Base-by-base conservation (phyloP, 2,113 vertebrate genomes). In the Callithrix jacchus region DNA sequence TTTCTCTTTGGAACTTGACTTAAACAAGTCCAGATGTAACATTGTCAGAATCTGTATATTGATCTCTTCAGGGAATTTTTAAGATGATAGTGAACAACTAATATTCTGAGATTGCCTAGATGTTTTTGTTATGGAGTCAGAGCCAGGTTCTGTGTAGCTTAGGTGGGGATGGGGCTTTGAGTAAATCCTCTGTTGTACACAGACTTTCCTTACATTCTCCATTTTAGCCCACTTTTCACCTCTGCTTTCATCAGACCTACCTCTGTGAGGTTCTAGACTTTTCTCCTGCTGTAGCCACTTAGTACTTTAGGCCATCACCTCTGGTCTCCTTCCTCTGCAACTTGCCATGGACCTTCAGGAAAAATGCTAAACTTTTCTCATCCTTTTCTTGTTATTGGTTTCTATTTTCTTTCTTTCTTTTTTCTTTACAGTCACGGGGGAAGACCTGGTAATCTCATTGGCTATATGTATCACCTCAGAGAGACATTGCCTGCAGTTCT, bases 61-160 rank as follows among this genome's bases (percentile, higher is more conserved):
- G n/a, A 80, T 80, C 13, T 30, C 54, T 82, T 25, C n/a, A 58
- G 23, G 56, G n/a, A 40, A 58, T 40, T n/a, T 88, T 83, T 87
- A 91, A 84, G 25, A 20, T 83, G 66, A 40, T 37, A 40, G n/a
- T 40, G 17, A 91, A 12, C 40, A 86, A 70, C 32, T 83, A 47
- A 37, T 90, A 83, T 81, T 94, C 21, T 85, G 74, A 35, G 3
- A 66, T 91, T 93, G n/a, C 35, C 58, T 27, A 74, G 71, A 86
- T 64, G 74, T 45, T 45, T 87, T 95, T 85, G 9, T 52, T 74
- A 25, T 45, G 1, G 13, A 81, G 1, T 66, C 73, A 82, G 27
- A 83, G 37, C 52, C 66, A 77, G 6, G 27, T 66, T n/a, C 5
- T 18, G 0, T 3, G 20, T 1, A 3, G 0, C 74, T 37, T 47